Evolutionary conservation across 2,888 invertebrate genomes (phyloP), one percentile per base, ranked within the genome.

Genomic region (Branchipolynoe longqiensis): DNA sequence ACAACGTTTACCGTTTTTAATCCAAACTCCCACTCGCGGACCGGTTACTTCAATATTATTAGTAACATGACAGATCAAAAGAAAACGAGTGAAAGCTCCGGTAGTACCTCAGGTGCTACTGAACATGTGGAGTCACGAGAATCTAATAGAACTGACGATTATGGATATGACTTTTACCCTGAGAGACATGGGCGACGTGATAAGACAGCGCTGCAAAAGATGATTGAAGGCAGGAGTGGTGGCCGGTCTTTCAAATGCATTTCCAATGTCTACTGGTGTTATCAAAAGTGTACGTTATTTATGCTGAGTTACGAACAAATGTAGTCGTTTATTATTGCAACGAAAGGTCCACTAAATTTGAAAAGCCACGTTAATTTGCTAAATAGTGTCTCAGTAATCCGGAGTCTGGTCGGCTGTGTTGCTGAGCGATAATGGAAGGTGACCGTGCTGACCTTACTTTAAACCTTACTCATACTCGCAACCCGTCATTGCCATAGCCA

Each of bases 231-330:
- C 59, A 81, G 89, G 74, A 74, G 78, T 36, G 84, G 88, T 31
- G 64, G 81, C 38, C 40, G 86, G 40, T 54, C 81, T 56, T 82
- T 96, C 0, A 96, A 96, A 93, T 98, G 98, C 92, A 97, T 98
- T 94, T 94, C 95, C 88, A 96, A 96, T 92, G 97, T 97, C 0
- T 96, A 95, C 90, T 95, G 95, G 82, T 97, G 97, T 93, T 94
- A 97, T 0, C 95, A 96, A 93, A 95, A 95, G 83, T 97, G 92
- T 92, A 88, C 89, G 88, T 89, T n/a, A n/a, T n/a, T n/a, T n/a
- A n/a, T n/a, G n/a, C n/a, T n/a, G n/a, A n/a, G n/a, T 38, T 36
- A 14, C 36, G 14, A 56, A 8, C 28, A 31, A 54, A 56, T 6
- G 8, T 18, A 4, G 8, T 6, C 18, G 40, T 38, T 48, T 48